A percentile compares a stretch with the other conserved stretches of the same genome.
phyloP scores from a whole-genome alignment of 2,113 vertebrate genomes.

The Theristicus caerulescens region DNA sequence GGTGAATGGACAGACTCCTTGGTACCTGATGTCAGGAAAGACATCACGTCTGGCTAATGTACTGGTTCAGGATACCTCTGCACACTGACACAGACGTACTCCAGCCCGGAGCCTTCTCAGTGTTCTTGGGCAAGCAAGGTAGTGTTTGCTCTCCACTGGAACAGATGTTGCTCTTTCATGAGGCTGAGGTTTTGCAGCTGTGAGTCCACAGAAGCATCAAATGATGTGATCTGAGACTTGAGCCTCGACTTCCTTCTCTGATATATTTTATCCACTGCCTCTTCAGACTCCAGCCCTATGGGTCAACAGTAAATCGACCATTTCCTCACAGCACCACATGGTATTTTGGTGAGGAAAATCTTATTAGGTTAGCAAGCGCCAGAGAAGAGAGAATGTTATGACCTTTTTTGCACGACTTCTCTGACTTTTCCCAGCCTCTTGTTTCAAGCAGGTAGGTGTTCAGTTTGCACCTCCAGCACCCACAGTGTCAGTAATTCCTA shows the following conservation, averaged over 20 bases:
- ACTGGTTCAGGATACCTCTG: not conserved
- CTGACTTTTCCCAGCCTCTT: conserved; percentile 3
- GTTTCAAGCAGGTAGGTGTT: conserved; percentile 10
- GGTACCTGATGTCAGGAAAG: not conserved
- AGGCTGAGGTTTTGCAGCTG: not conserved
- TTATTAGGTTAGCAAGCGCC: not conserved
- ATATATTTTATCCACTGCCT: not conserved
- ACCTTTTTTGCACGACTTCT: not conserved
- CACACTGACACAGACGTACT: not conserved
- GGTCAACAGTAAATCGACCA: not conserved
- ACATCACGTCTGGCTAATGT: not conserved
- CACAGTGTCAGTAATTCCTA: conserved; percentile 55
- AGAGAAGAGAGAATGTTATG: not conserved
- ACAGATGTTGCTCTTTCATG: not conserved
- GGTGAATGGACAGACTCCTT: not conserved
- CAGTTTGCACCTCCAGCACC: conserved; percentile 29
- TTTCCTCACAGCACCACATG: not conserved
- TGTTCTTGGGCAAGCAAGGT: not conserved
- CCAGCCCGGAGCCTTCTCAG: not conserved
- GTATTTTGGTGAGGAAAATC: not conserved
- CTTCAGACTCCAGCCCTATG: not conserved
- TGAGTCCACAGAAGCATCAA: not conserved
- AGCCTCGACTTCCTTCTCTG: not conserved
- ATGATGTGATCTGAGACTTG: not conserved
- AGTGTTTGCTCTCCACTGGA: not conserved